Evolutionary conservation across 1,140 invertebrate species (phyloP).

Genomic region (Cecropterus lyciades): DNA sequence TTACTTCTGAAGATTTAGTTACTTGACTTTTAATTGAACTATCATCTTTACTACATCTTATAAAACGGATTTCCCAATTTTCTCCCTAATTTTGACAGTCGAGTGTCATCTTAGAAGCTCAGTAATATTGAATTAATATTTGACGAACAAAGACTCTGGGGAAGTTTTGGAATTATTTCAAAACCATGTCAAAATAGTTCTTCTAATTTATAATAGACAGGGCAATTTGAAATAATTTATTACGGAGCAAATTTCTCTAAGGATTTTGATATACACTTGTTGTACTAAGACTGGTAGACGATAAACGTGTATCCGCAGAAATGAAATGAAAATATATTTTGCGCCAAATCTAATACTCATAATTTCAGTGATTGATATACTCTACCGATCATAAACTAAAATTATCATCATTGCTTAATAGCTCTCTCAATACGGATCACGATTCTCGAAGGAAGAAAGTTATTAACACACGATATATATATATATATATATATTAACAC

Average conservation of each 20-base stretch:
- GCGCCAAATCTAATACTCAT: too few relatives aligned
- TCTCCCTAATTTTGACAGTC: constrained; percentile 14
- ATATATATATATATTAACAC: too few relatives aligned
- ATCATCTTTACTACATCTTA: constrained; percentile 1
- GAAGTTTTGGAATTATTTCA: constrained; percentile 6
- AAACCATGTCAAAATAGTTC: constrained; percentile 3
- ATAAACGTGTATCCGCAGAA: background rate
- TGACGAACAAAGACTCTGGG: background rate
- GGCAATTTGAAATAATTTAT: constrained; percentile 16
- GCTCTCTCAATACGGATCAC: too few relatives aligned
- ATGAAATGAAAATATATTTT: too few relatives aligned
- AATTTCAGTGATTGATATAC: too few relatives aligned
- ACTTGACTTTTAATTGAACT: background rate
- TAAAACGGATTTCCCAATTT: constrained; percentile 6
- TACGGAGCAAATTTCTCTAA: constrained; percentile 1
- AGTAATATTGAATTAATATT: constrained; percentile 7
- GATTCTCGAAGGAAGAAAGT: too few relatives aligned
- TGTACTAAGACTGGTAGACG: background rate
- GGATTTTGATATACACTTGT: background rate
- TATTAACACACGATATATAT: too few relatives aligned
- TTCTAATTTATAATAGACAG: constrained; percentile 12
- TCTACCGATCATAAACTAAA: too few relatives aligned
- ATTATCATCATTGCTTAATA: too few relatives aligned
- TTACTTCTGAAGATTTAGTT: too few relatives aligned
- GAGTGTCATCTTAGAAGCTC: constrained; percentile 5